A percentile compares a stretch with the other conserved stretches of the same genome.
Conservation (phyloP, 2,888 invertebrate species). For the Podotricha telesiphe region DNA sequence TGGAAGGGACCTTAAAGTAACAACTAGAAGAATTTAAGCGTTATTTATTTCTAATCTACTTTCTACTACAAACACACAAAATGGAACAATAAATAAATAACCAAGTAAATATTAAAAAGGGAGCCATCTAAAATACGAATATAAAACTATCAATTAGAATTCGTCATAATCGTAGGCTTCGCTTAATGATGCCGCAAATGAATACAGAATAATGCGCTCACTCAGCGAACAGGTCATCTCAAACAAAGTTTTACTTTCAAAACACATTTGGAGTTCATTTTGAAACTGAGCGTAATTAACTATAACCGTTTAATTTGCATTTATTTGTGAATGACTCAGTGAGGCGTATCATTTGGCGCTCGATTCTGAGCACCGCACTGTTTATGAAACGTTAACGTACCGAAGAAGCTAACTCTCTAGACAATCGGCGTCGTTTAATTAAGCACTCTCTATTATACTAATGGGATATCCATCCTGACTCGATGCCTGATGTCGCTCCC, state of each 20-base stretch:
- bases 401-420: slow-evolving; percentile 38
- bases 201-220: slow-evolving; percentile 25
- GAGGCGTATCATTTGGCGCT: slow-evolving; percentile 32
- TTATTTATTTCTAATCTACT: slow-evolving; percentile 13
- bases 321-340: slow-evolving; percentile 37
- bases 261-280: slow-evolving; percentile 40
- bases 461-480: slow-evolving; percentile 47
- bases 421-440: slow-evolving; percentile 48
- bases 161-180: slow-evolving; percentile 17
- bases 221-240: slow-evolving; percentile 29
- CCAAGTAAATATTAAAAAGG: neutral
- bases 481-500: slow-evolving; percentile 51
- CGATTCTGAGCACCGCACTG: slow-evolving; percentile 24
- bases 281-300: slow-evolving; percentile 35
- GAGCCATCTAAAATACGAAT: neutral
- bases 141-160: slow-evolving; percentile 4
- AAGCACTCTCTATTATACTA: slow-evolving; percentile 50
- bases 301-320: slow-evolving; percentile 43
- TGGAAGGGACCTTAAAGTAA: slow-evolving; percentile 19
- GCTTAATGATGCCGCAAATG: slow-evolving; percentile 15
- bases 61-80: neutral
- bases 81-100: neutral
- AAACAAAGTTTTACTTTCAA: slow-evolving; percentile 38
- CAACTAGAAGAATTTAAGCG: slow-evolving; percentile 24
- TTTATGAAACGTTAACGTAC: slow-evolving; percentile 38